These are phyloP conservation scores for Sisyra terminalis DNA, from an alignment of 2,888 invertebrate genomes.

Conservation along the genomic window DNA sequence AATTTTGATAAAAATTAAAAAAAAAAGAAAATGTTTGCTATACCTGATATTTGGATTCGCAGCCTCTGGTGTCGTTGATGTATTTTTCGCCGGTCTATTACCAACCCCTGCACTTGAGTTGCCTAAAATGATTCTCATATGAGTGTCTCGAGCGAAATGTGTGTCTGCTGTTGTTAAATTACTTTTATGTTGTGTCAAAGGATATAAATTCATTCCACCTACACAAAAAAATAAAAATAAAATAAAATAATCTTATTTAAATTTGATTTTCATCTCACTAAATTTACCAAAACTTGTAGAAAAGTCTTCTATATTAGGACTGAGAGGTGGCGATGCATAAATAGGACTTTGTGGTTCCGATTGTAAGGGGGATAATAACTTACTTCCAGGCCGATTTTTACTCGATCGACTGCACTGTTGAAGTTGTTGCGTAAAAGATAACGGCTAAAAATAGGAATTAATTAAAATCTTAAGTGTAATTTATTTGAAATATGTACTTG, in stretches of 20 bases:
- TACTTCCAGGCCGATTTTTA: slow-evolving; percentile 44
- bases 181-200: slow-evolving; percentile 24
- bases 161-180: slow-evolving; percentile 45
- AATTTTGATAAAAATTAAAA: background rate
- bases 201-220: slow-evolving; percentile 27
- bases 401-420: slow-evolving; percentile 64
- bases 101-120: slow-evolving; percentile 27
- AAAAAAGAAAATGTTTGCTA: background rate
- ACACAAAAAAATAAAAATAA: background rate
- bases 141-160: slow-evolving; percentile 78
- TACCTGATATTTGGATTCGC: slow-evolving; percentile 3
- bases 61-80: slow-evolving; percentile 9
- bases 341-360: slow-evolving; percentile 57
- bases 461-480: background rate
- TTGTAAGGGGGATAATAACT: slow-evolving; percentile 39
- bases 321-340: slow-evolving; percentile 50
- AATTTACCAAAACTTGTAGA: slow-evolving; percentile 25
- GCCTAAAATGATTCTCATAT: slow-evolving; percentile 78
- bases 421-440: slow-evolving; percentile 86
- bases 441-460: slow-evolving; percentile 33
- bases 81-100: slow-evolving; percentile 21
- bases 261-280: background rate
- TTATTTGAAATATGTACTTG: too few species aligned
- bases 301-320: slow-evolving; percentile 27
- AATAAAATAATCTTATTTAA: background rate